These are phyloP conservation scores for Nyleta sp. DNA, from an alignment of 2,888 invertebrate genomes.

Conservation along the genomic window DNA sequence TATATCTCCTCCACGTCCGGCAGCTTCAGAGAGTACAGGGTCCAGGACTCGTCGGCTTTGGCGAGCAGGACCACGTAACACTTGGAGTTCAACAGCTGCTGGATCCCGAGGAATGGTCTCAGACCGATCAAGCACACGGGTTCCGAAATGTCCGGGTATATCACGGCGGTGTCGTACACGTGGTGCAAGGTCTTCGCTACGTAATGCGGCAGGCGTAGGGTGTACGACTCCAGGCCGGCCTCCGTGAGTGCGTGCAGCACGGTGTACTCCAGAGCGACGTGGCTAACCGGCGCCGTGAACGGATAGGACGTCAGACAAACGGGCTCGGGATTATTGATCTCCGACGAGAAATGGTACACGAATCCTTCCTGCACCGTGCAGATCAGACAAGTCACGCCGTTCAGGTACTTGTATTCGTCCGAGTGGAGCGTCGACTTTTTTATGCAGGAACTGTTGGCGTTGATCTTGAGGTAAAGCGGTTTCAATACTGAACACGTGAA, in stretches of 20 bases:
- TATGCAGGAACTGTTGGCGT: slow-evolving; percentile 70
- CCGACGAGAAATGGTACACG: slow-evolving; percentile 86
- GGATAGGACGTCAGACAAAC: slow-evolving; percentile 84
- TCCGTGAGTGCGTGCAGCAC: slow-evolving; percentile 89
- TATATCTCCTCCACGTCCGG: slow-evolving; percentile 87
- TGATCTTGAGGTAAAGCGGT: slow-evolving; percentile 80
- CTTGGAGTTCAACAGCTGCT: slow-evolving; percentile 83
- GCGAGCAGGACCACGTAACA: slow-evolving; percentile 84
- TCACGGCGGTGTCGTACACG: slow-evolving; percentile 82
- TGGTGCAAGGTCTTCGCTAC: slow-evolving; percentile 83
- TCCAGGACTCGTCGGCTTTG: slow-evolving; percentile 87
- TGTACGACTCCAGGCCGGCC: slow-evolving; percentile 90
- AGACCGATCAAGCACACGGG: slow-evolving; percentile 87
- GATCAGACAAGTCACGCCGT: slow-evolving; percentile 86
- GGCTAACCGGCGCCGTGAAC: slow-evolving; percentile 88
- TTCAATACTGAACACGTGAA: slow-evolving; percentile 84
- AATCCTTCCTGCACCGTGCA: slow-evolving; percentile 88
- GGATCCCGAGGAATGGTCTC: slow-evolving; percentile 87
- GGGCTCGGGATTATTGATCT: slow-evolving; percentile 68
- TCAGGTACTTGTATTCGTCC: slow-evolving; percentile 84
- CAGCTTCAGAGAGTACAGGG: slow-evolving; percentile 88
- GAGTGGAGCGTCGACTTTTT: slow-evolving; percentile 83
- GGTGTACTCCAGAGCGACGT: slow-evolving; percentile 87
- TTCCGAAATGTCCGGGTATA: slow-evolving; percentile 85
- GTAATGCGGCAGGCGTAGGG: slow-evolving; percentile 85